Evolutionary conservation across 2,888 invertebrate genomes (phyloP).

Genomic region (Kuschelorhynchus macadamiae): DNA sequence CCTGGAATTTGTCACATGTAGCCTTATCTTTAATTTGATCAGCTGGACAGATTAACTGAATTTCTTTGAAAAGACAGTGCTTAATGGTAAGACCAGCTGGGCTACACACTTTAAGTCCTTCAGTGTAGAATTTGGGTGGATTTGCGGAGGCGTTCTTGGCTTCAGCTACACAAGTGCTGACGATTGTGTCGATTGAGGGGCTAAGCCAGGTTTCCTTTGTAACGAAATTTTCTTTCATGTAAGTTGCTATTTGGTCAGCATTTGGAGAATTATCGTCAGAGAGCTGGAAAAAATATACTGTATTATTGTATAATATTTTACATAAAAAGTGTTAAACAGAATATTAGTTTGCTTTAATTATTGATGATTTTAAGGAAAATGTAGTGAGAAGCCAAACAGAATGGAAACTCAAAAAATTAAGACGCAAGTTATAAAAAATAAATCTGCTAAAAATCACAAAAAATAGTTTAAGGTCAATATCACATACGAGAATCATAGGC

Average conservation of each 20-base stretch:
- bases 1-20: conserved; percentile 62
- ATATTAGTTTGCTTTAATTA: too few relatives aligned
- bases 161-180: conserved; percentile 64
- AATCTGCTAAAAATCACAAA: too few relatives aligned
- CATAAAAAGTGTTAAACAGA: too few relatives aligned
- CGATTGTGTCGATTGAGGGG: conserved; percentile 59
- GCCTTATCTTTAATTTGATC: conserved; percentile 65
- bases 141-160: conserved; percentile 58
- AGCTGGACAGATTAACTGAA: conserved; percentile 66
- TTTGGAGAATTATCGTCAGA: conserved; percentile 61
- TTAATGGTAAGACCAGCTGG: conserved; percentile 62
- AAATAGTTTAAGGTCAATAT: too few relatives aligned
- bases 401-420: too few relatives aligned
- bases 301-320: too few relatives aligned
- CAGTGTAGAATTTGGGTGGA: conserved; percentile 47
- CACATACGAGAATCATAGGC: too few relatives aligned
- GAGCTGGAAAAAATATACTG: neutral
- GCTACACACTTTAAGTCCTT: conserved; percentile 61
- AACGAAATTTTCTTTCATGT: conserved; percentile 59
- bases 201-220: conserved; percentile 63
- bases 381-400: too few relatives aligned
- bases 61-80: conserved; percentile 66
- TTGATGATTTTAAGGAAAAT: too few relatives aligned
- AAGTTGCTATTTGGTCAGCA: conserved; percentile 58
- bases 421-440: too few relatives aligned